Conservation (phyloP, 2,113 vertebrate genomes). For the Sceloporus tristichus region DNA sequence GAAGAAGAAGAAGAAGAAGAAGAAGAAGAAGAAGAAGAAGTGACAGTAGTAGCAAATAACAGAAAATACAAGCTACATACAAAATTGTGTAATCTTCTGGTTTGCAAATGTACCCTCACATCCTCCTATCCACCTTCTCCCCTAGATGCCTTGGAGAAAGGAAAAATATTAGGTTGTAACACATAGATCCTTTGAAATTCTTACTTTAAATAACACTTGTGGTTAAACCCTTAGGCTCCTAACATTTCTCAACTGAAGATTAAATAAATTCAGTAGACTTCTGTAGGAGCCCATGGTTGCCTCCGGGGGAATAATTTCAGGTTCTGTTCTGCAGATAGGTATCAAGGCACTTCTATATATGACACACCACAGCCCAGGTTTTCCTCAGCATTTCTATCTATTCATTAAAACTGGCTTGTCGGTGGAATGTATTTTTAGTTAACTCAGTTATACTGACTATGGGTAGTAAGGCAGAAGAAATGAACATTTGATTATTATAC, state of each 20-base stretch:
- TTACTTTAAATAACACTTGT: conserved; percentile 15
- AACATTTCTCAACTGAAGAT: conserved; percentile 12
- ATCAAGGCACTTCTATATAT: not conserved
- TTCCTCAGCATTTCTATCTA: conserved; percentile 26
- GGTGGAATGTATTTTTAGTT: conserved; percentile 22
- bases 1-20: not conserved
- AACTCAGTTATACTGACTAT: not conserved
- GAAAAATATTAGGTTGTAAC: not conserved
- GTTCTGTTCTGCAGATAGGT: not conserved
- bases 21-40: not conserved
- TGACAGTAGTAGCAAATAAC: not conserved
- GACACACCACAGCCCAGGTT: not conserved
- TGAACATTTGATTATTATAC: conserved; percentile 31
- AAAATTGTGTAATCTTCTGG: conserved; percentile 12
- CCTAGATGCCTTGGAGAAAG: not conserved
- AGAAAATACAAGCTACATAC: not conserved
- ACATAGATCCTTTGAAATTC: conserved; percentile 31
- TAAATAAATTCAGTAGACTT: conserved; percentile 34
- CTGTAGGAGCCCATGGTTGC: conserved; percentile 23
- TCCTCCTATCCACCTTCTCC: not conserved
- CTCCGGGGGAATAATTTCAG: conserved; percentile 39
- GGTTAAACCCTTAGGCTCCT: not conserved
- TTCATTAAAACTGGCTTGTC: not conserved
- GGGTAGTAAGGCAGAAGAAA: conserved; percentile 10
- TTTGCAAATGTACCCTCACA: not conserved